Evolutionary conservation across 2,113 vertebrate genomes (phyloP).

Genomic region (Progne subis): DNA sequence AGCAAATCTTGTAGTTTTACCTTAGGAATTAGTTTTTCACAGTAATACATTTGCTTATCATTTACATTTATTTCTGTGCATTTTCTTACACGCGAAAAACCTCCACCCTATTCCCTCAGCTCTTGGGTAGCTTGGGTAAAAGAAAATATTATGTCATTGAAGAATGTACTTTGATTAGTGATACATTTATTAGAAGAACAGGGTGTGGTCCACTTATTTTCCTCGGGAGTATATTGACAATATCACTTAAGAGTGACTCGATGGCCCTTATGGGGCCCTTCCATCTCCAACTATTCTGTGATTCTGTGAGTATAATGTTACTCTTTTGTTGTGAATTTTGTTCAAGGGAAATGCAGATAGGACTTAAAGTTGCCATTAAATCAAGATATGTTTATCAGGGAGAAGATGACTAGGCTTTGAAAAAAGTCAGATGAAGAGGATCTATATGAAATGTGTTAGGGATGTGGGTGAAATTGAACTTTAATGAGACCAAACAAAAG

Average conservation of each 20-base stretch:
- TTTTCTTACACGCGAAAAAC: background rate
- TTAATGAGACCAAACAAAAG: background rate
- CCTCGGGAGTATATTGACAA: background rate
- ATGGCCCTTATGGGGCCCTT: background rate
- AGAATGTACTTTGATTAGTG: background rate
- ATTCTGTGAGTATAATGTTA: background rate
- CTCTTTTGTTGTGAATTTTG: background rate
- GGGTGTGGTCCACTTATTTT: background rate
- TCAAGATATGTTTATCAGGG: background rate
- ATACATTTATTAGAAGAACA: background rate
- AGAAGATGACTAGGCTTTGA: background rate
- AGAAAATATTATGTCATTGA: background rate
- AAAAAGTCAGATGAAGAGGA: background rate
- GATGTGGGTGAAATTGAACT: background rate
- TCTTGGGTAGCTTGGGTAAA: background rate
- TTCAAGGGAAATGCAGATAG: background rate
- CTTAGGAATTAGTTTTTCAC: accelerated
- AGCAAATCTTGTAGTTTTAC: background rate
- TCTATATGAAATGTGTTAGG: background rate
- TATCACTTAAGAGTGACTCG: accelerated
- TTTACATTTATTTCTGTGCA: background rate
- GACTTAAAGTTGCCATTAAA: background rate
- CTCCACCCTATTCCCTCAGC: background rate
- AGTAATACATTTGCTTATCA: background rate
- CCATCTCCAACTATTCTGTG: background rate